A percentile compares a stretch with the other conserved stretches of the same genome.
Conservation (phyloP, 2,888 invertebrate species). For the Aphodius granarius region DNA sequence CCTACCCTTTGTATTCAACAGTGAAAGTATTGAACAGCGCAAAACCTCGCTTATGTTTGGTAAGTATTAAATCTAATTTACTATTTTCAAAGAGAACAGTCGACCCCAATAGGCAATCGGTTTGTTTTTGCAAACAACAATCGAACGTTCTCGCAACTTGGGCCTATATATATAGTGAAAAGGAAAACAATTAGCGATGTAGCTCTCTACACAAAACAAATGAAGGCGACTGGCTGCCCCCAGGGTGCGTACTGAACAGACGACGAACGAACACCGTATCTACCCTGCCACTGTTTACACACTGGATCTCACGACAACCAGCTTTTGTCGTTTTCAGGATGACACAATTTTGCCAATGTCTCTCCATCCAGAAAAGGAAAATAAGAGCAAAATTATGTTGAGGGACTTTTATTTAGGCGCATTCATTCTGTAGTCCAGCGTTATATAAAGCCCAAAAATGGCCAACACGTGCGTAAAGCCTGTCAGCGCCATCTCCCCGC, state of each 20-base stretch:
- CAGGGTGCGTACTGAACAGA: not conserved
- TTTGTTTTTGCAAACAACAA: not conserved
- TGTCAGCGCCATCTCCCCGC: too few relatives aligned
- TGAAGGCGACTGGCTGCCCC: not conserved
- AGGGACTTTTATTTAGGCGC: not conserved
- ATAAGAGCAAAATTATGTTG: not conserved
- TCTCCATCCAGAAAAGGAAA: not conserved
- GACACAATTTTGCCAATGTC: not conserved
- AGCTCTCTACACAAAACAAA: not conserved
- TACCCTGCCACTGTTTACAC: not conserved
- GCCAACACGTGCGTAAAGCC: too few relatives aligned
- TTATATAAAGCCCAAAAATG: too few relatives aligned
- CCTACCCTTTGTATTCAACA: too few relatives aligned
- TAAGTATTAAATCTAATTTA: too few relatives aligned
- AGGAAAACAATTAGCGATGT: not conserved
- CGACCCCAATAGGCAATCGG: not conserved
- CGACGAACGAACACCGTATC: not conserved
- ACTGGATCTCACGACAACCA: not conserved
- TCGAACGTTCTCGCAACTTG: not conserved
- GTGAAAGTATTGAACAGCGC: too few relatives aligned
- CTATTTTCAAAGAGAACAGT: too few relatives aligned
- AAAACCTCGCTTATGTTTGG: too few relatives aligned
- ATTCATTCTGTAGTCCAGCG: too few relatives aligned
- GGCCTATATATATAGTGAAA: not conserved
- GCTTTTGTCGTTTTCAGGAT: not conserved